These are phyloP conservation scores for Dynastes hyllus DNA, from an alignment of 2,888 invertebrate species.

Conservation along the genomic window DNA sequence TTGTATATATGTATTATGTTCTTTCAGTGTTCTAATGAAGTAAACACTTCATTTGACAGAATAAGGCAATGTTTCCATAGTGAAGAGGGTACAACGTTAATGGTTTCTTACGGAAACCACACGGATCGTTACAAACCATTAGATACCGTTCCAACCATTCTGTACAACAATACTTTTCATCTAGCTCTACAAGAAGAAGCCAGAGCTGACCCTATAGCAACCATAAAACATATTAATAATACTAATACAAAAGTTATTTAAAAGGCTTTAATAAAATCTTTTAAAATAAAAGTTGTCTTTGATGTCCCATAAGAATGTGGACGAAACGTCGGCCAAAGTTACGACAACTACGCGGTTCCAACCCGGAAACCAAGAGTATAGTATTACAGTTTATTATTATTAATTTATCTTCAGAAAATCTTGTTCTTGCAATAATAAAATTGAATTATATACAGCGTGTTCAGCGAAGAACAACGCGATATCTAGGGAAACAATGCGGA, in stretches of 20 bases:
- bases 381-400: no score
- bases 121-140: constrained; percentile 67
- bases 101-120: constrained; percentile 67
- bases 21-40: constrained; percentile 66
- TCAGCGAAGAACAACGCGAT: no score
- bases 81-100: constrained; percentile 65
- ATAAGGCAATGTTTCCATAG: constrained; percentile 63
- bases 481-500: no score
- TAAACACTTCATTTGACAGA: constrained; percentile 58
- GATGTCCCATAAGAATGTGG: no score
- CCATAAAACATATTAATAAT: background rate
- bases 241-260: background rate
- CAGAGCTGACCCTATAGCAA: constrained; percentile 50
- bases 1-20: background rate
- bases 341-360: no score
- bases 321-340: no score
- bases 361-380: no score
- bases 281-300: no score
- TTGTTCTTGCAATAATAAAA: no score
- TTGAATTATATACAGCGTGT: no score
- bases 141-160: constrained; percentile 70
- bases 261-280: background rate
- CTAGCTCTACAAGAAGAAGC: constrained; percentile 55
- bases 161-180: constrained; percentile 66
- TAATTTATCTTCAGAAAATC: no score